Evolutionary conservation across 2,888 invertebrate species (phyloP).

Genomic region (Apoderus coryli): DNA sequence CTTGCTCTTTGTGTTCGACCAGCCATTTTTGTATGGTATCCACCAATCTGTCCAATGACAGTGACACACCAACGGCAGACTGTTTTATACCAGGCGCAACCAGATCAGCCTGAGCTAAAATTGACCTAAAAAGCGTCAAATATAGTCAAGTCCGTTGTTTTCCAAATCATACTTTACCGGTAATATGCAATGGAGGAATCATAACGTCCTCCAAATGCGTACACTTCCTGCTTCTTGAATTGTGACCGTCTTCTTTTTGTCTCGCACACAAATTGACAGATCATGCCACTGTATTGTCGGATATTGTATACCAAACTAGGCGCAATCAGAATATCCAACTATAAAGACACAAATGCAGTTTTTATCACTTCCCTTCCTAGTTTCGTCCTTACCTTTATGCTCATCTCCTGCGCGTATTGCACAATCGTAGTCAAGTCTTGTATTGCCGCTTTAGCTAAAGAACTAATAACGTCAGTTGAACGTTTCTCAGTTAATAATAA

Average conservation of each 20-base stretch:
- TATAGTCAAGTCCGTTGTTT: not conserved
- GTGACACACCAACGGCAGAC: constrained; percentile 57
- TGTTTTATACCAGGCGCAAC: constrained; percentile 27
- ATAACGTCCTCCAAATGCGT: constrained; percentile 84
- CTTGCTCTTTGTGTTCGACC: constrained; percentile 39
- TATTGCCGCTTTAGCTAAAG: constrained; percentile 58
- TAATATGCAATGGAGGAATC: constrained; percentile 65
- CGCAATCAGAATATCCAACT: constrained; percentile 47
- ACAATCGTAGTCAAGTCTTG: constrained; percentile 62
- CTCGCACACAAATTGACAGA: constrained; percentile 52
- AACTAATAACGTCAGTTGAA: no score
- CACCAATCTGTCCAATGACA: constrained; percentile 68
- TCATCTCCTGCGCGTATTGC: constrained; percentile 54
- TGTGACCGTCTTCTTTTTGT: constrained; percentile 39
- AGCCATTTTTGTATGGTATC: constrained; percentile 40
- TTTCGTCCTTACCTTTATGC: constrained; percentile 61
- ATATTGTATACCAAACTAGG: constrained; percentile 46
- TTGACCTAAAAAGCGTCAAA: not conserved
- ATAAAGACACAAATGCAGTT: constrained; percentile 18
- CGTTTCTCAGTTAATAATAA: no score
- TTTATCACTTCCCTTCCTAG: no score
- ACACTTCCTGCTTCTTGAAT: constrained; percentile 44
- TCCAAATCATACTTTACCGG: constrained; percentile 39
- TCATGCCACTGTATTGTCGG: constrained; percentile 50
- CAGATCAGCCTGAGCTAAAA: constrained; percentile 22